Base-by-base conservation (phyloP, 2,888 invertebrate genomes). In the Phortica magna region DNA sequence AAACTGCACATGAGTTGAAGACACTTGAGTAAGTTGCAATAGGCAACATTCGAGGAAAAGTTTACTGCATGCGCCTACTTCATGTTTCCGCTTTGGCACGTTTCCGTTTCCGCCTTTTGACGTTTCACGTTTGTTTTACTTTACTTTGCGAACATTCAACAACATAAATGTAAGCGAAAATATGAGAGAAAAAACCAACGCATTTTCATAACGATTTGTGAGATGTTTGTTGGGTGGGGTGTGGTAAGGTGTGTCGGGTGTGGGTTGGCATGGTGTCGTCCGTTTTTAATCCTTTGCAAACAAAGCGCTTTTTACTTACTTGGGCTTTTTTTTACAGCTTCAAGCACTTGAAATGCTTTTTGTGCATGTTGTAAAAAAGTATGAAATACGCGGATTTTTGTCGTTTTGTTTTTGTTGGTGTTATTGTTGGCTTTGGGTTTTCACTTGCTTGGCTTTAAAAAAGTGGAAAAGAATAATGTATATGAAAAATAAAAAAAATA, bases 51-150 rank as follows among this genome's bases (percentile, higher is more conserved):
- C 48, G 7, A 48, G 48, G 19, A n/a, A 55, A 55, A 5, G 55
- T 9, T 55, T 7, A 14, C 14, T 55, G n/a, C n/a, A 55, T 10
- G 61, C 61, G 31, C 61, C 61, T 61, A 61, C 61, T 61, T 61
- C 61, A 61, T 19, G 22, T 61, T 61, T 61, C 61, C 61, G 61
- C 61, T 61, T 22, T 61, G 61, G 19, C 22, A 61, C 61, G 61
- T 61, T 61, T 61, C 61, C 61, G 61, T 22, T 22, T 61, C 10
- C 61, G 61, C 22, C 19, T 3, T 14, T 48, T 48, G 14, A 14
- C 48, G 48, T 6, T 48, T 48, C 7, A 12, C 14, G 48, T 48
- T 48, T 14, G 48, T 48, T 48, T 48, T 48, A 12, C 14, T 48
- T 12, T 48, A 0, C 1, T 48, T 14, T 48, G 48, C 48, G 48